A percentile compares a stretch with the other conserved stretches of the same genome.
Evolutionary conservation across 92 coral and sea anemone species (phyloP).

Genomic region (Diadumene lineata): DNA sequence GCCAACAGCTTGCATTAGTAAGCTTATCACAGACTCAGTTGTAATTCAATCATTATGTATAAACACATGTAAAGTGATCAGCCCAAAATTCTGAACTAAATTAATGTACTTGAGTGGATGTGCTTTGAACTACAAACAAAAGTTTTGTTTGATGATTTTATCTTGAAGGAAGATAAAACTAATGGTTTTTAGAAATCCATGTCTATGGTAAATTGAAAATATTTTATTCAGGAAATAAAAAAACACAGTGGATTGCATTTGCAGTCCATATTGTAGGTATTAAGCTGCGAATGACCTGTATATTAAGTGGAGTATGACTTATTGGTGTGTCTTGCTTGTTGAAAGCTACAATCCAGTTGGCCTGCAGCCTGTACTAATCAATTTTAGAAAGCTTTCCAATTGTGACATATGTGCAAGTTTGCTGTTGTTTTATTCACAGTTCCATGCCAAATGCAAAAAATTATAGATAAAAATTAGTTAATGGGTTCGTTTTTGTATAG

Average conservation of each 20-base stretch:
- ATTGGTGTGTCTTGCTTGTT: conserved; percentile 5
- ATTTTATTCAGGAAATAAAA: neutral
- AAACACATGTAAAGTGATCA: too few relatives aligned
- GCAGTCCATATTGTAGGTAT: conserved; percentile 7
- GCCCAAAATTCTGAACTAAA: too few relatives aligned
- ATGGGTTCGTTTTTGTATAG: too few relatives aligned
- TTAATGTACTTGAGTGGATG: neutral
- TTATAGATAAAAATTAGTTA: too few relatives aligned
- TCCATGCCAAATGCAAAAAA: too few relatives aligned
- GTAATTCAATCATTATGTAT: neutral
- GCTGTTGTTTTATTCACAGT: too few relatives aligned
- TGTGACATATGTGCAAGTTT: too few relatives aligned
- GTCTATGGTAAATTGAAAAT: neutral
- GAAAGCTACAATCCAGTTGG: too few relatives aligned
- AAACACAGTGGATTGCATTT: too few relatives aligned
- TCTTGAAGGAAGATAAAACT: neutral
- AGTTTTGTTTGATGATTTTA: neutral
- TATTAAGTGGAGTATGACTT: neutral
- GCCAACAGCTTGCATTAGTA: neutral
- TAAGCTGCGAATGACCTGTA: conserved; percentile 3
- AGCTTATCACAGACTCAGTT: neutral
- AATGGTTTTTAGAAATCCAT: neutral
- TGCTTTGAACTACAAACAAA: neutral
- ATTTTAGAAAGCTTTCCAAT: too few relatives aligned
- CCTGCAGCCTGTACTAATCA: neutral